phyloP scores from a whole-genome alignment of 2,113 vertebrate species.

The Oryzias javanicus region DNA sequence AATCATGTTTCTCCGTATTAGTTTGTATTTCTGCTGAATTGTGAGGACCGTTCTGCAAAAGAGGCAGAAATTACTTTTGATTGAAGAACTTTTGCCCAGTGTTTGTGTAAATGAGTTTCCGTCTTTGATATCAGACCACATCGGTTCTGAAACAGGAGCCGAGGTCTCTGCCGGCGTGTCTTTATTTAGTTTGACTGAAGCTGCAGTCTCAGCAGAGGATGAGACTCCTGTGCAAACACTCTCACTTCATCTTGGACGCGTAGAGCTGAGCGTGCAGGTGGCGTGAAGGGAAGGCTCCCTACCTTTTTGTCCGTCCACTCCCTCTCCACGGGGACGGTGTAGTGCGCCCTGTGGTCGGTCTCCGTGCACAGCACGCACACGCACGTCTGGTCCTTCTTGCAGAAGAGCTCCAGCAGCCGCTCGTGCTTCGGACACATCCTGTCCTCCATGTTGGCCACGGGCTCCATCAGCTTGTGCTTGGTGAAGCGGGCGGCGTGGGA shows the following conservation, averaged over 20 bases:
- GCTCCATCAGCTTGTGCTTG: conserved; percentile 80
- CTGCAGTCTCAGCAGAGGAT: too few species aligned
- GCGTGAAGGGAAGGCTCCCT: neutral
- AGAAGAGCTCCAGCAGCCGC: conserved; percentile 79
- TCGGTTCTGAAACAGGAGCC: neutral
- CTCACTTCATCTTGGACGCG: too few species aligned
- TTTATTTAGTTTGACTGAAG: neutral
- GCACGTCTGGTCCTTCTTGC: conserved; percentile 77
- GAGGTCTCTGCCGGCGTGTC: neutral
- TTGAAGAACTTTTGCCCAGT: too few species aligned
- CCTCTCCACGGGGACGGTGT: conserved; percentile 76
- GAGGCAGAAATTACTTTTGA: too few species aligned
- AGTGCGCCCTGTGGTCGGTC: conserved; percentile 77
- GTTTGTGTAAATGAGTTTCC: too few species aligned
- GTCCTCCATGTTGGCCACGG: conserved; percentile 76
- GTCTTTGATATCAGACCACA: too few species aligned
- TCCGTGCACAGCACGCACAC: conserved; percentile 80
- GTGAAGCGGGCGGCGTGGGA: conserved; percentile 74
- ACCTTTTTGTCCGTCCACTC: conserved; percentile 79
- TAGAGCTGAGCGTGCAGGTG: too few species aligned
- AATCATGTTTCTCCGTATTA: too few species aligned
- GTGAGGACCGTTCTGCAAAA: too few species aligned
- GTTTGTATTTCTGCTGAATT: too few species aligned
- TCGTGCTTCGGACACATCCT: conserved; percentile 78
- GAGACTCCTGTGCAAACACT: too few species aligned